Evolutionary conservation across 2,113 vertebrate genomes (phyloP).

Genomic region (Saguinus imperator): DNA sequence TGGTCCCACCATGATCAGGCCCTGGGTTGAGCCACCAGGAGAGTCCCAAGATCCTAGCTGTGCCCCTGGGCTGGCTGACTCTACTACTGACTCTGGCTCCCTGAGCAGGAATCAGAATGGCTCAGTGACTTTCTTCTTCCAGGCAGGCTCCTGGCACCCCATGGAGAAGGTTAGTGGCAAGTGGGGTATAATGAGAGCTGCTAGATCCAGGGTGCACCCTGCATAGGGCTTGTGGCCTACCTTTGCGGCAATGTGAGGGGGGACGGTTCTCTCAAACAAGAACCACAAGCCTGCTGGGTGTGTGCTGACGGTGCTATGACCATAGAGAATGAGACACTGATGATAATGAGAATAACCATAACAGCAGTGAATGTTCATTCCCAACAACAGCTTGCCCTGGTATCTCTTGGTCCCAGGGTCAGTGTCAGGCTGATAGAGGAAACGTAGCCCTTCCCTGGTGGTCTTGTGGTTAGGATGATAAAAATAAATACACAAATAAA

Average conservation of each 20-base stretch:
- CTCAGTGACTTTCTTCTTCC: slow-evolving; percentile 26
- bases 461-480: neutral
- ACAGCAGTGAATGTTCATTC: neutral
- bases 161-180: neutral
- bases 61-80: neutral
- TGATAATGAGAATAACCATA: neutral
- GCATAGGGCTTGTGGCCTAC: neutral
- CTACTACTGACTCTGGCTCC: neutral
- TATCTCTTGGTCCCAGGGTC: neutral
- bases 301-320: neutral
- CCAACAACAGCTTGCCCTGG: neutral
- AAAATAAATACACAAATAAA: neutral
- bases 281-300: neutral
- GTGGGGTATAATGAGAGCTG: too few species aligned
- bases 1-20: neutral
- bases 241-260: neutral
- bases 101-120: slow-evolving; percentile 7
- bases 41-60: neutral
- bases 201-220: neutral
- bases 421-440: neutral
- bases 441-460: neutral
- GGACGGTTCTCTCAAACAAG: neutral
- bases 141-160: neutral
- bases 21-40: neutral
- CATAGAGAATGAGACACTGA: neutral